Percentiles rank a stretch among this genome's conserved stretches.
phyloP scores from a whole-genome alignment of 2,797 vertebrate genomes.

The Sternarchorhynchus goeldii region DNA sequence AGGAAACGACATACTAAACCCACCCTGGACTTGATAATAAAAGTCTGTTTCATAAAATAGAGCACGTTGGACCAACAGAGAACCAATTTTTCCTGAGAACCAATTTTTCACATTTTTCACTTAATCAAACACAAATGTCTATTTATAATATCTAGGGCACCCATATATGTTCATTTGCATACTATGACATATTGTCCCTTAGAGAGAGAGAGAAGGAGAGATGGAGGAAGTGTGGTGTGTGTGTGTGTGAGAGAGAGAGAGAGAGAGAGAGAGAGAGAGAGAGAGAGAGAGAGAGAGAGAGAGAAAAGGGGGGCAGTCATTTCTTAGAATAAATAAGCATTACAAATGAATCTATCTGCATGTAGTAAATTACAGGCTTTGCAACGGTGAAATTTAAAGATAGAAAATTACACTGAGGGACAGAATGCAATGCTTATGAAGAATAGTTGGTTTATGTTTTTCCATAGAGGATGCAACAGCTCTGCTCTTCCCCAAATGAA shows the following conservation, averaged over 20 bases:
- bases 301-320: neutral
- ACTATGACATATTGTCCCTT: constrained; percentile 64
- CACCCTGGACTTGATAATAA: constrained; percentile 37
- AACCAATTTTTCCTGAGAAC: constrained; percentile 42
- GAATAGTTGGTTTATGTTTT: neutral
- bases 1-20: constrained; percentile 21
- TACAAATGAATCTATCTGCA: too few species aligned
- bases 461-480: neutral
- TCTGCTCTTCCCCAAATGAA: neutral
- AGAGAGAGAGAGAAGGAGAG: constrained; percentile 52
- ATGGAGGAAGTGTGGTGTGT: neutral
- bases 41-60: constrained; percentile 39
- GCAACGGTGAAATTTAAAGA: neutral
- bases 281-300: constrained; percentile 6
- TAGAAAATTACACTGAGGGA: neutral
- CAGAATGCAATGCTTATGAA: neutral
- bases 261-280: constrained; percentile 33
- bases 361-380: too few species aligned
- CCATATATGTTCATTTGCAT: constrained; percentile 66
- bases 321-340: constrained; percentile 5
- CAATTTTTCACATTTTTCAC: constrained; percentile 32
- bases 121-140: constrained; percentile 64
- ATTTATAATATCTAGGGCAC: constrained; percentile 75
- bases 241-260: neutral
- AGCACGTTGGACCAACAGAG: constrained; percentile 38